Evolutionary conservation across 2,888 invertebrate genomes (phyloP), one percentile per base, ranked within the genome.

Genomic region (Pyralis farinalis): DNA sequence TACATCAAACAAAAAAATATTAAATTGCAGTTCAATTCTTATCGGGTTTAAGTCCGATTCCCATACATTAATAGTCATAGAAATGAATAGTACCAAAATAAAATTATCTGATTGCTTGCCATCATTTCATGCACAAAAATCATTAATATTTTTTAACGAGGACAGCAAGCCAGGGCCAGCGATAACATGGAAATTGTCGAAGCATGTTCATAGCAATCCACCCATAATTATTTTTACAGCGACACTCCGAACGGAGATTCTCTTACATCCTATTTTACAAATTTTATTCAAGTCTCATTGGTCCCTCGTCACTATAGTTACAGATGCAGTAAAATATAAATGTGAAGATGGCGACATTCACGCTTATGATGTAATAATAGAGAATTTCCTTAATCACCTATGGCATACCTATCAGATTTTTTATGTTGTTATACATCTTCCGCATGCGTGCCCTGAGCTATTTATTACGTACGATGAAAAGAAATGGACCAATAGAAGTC

Each of bases 391-490:
- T 28, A 74, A 73, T 38, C 39, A 43, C 8, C 22, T 78, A 7
- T 79, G 78, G 78, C 64, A 65, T 10, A 53, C 36, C 36, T 56
- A 55, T 43, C 51, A 47, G 39, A 52, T 63, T 7, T 52, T 62
- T 22, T 40, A 53, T 33, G 56, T 63, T 1, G 42, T 58, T 16
- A 35, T 71, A 0, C 46, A 49, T 32, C 66, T 77, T 22, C 78
- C 79, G 3, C 52, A 55, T 25, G 51, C 58, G 1, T 78, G 78
- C 37, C 58, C 66, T 33, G 16, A 53, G 1, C 46, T 51, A 42
- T 58, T 56, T 34, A 44, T 63, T 1, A 50, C 66, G 12, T 75
- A 66, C 39, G 43, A 54, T 27, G 55, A 51, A 0, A 70, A 68
- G 36, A 63, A 41, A 34, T 33, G 30, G 33, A 52, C 55, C 0